Evolutionary conservation across 2,888 invertebrate genomes (phyloP), one percentile per base, ranked within the genome.

Genomic region (Phoenoteleia sp.): DNA sequence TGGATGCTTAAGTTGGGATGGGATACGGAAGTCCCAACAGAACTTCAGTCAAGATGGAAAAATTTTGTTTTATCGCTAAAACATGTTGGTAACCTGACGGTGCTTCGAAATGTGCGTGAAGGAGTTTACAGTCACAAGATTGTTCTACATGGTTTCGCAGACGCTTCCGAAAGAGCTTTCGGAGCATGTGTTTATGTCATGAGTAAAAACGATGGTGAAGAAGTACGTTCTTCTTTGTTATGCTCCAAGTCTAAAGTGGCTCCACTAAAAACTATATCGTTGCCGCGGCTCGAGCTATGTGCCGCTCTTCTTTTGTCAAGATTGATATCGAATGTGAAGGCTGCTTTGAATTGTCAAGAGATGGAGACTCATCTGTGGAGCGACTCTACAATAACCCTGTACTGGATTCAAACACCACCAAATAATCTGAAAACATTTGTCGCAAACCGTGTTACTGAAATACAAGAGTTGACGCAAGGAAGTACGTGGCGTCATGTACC

Each of bases 141-240:
- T 2, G 7, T 13, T 2, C 1, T 42, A 9, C 39, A 42, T 11
- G 42, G 62, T 0, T 42, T 62, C 21, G 5, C 9, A 0, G 62
- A 62, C n/a, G 62, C 58, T 4, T 58, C 36, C 0, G 21, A 36
- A 9, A 33, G 13, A 11, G 58, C 36, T 5, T 29, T 3, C 7
- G 88, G 88, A 25, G 88, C 87, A 0, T 88, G 89, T 45, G 45
- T 90, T 5, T 89, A 89, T 25, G 7, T 86, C 5, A 25, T 56
- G 6, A 62, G 17, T n/a, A 11, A 13, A 1, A 25, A 81, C 42
- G 9, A 49, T 0, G 13, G 15, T 0, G 79, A 76, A 0, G 13
- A 21, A 0, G 5, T 25, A 0, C 23, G 36, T 11, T 27, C 72
- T 0, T 36, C 56, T 1, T 62, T 87, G 7, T 13, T 84, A 0